A percentile compares a stretch with the other conserved stretches of the same genome.
Conservation (phyloP, 2,113 vertebrate species). For the Channa maculata region DNA sequence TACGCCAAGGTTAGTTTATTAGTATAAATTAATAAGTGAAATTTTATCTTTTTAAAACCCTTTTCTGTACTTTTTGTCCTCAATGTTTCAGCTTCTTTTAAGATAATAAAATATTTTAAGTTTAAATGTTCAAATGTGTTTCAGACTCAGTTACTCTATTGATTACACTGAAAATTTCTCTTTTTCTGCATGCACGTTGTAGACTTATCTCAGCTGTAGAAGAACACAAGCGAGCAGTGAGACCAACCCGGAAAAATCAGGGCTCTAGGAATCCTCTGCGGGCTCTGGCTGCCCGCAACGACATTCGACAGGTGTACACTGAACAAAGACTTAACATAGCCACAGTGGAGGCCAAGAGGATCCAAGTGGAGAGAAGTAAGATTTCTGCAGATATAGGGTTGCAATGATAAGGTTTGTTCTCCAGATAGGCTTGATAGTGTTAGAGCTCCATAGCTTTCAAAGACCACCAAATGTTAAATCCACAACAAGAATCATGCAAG, state of each 20-base stretch:
- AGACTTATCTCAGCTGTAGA: slow-evolving; percentile 82
- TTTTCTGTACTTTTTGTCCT: not conserved
- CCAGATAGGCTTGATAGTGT: not conserved
- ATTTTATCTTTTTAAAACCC: not conserved
- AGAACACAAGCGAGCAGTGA: slow-evolving; percentile 83
- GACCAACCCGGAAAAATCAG: slow-evolving; percentile 80
- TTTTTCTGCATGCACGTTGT: not conserved
- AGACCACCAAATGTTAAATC: not conserved
- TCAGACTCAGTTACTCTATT: not conserved
- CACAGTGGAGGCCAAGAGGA: slow-evolving; percentile 83
- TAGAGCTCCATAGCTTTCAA: not conserved
- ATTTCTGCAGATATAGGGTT: not conserved
- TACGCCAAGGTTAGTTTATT: slow-evolving; percentile 77
- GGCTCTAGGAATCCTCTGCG: slow-evolving; percentile 85
- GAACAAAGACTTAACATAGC: slow-evolving; percentile 86
- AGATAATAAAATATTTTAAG: too few relatives aligned
- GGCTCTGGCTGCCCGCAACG: slow-evolving; percentile 83
- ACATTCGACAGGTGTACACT: slow-evolving; percentile 84
- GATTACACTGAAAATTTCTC: not conserved
- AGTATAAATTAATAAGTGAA: not conserved
- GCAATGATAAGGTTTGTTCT: not conserved
- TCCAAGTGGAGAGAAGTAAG: slow-evolving; percentile 86
- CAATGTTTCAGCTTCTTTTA: too few relatives aligned
- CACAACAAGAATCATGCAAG: too few relatives aligned
- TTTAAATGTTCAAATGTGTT: too few relatives aligned